phyloP scores from a whole-genome alignment of 2,888 invertebrate species.

The Leuctra nigra region DNA sequence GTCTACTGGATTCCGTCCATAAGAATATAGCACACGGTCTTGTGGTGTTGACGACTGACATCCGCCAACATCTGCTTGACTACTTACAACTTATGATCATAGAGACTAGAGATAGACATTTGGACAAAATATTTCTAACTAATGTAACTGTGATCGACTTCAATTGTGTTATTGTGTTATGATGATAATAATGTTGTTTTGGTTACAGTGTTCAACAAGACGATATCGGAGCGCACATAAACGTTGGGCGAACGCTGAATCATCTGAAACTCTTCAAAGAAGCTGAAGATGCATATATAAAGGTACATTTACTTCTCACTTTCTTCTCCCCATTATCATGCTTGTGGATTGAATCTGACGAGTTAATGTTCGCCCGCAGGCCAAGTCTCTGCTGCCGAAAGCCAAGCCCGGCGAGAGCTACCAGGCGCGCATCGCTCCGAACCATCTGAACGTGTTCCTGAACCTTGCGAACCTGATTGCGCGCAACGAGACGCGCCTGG shows the following conservation, averaged over 20 bases:
- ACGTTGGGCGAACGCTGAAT: constrained; percentile 92
- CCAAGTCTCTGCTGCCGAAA: constrained; percentile 82
- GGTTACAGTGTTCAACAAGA: constrained; percentile 74
- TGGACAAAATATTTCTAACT: constrained; percentile 8
- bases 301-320: constrained; percentile 43
- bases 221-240: constrained; percentile 95
- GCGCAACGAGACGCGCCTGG: constrained; percentile 81
- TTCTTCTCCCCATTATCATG: neutral
- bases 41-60: no score
- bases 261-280: constrained; percentile 80
- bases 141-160: constrained; percentile 1
- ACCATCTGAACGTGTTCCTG: constrained; percentile 91
- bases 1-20: no score
- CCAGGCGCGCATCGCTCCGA: constrained; percentile 91
- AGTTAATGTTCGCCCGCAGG: constrained; percentile 44
- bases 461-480: constrained; percentile 93
- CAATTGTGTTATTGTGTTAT: neutral
- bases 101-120: neutral
- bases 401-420: constrained; percentile 92
- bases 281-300: constrained; percentile 88
- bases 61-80: no score
- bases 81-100: neutral
- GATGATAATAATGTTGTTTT: constrained; percentile 18
- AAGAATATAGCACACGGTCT: no score
- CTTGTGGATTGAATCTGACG: no score